phyloP scores from a whole-genome alignment of 1,140 invertebrate species.

The Acromyrmex echinatior region DNA sequence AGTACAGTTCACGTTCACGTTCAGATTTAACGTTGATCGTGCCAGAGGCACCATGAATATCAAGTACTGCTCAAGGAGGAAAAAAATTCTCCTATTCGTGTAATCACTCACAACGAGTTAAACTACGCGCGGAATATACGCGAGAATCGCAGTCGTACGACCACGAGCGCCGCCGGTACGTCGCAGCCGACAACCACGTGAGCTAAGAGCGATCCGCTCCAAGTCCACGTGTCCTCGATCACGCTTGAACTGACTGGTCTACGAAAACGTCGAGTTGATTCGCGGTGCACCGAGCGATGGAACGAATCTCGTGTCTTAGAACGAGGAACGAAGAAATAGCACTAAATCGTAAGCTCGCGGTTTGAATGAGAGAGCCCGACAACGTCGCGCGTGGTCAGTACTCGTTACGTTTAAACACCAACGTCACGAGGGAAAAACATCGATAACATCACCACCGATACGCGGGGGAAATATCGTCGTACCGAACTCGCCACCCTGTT shows the following conservation, averaged over 20 bases:
- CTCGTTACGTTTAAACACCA: slow-evolving; percentile 53
- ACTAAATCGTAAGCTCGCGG: background rate
- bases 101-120: slow-evolving; percentile 22
- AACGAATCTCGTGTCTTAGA: background rate
- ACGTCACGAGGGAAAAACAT: slow-evolving; percentile 51
- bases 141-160: slow-evolving; percentile 23
- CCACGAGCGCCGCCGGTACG: slow-evolving; percentile 60
- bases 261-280: background rate
- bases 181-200: slow-evolving; percentile 65
- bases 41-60: slow-evolving; percentile 45
- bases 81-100: background rate
- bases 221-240: slow-evolving; percentile 68
- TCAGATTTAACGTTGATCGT: slow-evolving; percentile 15
- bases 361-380: background rate
- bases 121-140: slow-evolving; percentile 53
- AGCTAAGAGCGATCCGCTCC: slow-evolving; percentile 64
- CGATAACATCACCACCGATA: slow-evolving; percentile 59
- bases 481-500: slow-evolving; percentile 46
- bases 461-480: slow-evolving; percentile 13
- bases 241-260: background rate
- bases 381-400: slow-evolving; percentile 61
- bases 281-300: background rate
- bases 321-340: background rate
- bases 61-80: background rate
- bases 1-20: slow-evolving; percentile 42